Base-by-base conservation (phyloP, 2,888 invertebrate genomes). In the Latrodectus elegans region DNA sequence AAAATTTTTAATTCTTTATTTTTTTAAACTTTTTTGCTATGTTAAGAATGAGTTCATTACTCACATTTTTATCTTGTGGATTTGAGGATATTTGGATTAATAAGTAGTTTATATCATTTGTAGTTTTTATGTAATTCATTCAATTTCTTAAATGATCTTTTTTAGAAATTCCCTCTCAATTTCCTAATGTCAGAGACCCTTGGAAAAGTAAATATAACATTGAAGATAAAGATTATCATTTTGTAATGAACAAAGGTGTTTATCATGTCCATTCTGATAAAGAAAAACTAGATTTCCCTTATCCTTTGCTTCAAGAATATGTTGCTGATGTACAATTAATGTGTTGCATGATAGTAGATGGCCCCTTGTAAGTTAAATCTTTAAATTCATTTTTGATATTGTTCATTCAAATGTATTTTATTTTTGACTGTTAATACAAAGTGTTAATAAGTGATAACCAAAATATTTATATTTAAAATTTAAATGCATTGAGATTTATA, bases 271-370 rank as follows among this genome's bases (percentile, higher is more conserved):
- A 0, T 92, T 93, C 0, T 92, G 93, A 10, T 0, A 93, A 93
- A 9, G 93, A 94, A 49, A 53, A 85, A 60, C 22, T 65, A 60
- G 94, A 96, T 1, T 96, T 95, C 91, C 93, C 94, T 0, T 97
- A 96, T 92, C 95, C 96, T 9, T 95, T 95, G 90, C 93, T 97
- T 89, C 93, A 94, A 67, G 95, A 95, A 89, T 98, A 96, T 92
- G 95, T 97, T n/a, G 94, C 95, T 89, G 98, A 99, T 91, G 97
- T 96, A 95, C 96, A 96, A 91, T 94, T 95, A 64, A 95, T 99
- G 94, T 97, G 97, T 92, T 95, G 95, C 85, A 97, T 99, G 96
- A 99, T 99, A 90, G 97, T 98, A 70, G 98, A 99, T 93, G 99
- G 99, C 86, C 99, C 99, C 51, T 93, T 99, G 95, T 97, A 93